A percentile compares a stretch with the other conserved stretches of the same genome.
phyloP scores from a whole-genome alignment of 1,140 invertebrate genomes.

The Zaprionus nigranus region DNA sequence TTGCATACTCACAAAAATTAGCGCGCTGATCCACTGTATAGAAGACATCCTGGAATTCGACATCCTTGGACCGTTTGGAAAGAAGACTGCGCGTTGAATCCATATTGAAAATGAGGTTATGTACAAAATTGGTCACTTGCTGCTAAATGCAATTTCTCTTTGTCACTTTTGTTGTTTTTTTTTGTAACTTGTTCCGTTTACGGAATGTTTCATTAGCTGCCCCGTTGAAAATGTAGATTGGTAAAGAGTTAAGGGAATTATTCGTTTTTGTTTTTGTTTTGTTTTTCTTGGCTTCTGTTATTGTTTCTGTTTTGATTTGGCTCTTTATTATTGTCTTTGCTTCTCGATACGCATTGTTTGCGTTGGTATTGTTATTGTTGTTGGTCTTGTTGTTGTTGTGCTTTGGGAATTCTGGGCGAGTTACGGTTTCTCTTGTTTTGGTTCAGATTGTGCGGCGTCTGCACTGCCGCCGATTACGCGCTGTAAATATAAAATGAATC shows the following conservation, averaged over 20 bases:
- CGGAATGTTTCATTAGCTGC: conserved; percentile 70
- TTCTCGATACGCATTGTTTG: conserved; percentile 37
- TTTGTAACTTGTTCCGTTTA: conserved; percentile 58
- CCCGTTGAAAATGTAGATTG: conserved; percentile 46
- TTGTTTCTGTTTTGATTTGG: conserved; percentile 34
- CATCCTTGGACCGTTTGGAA: conserved; percentile 76
- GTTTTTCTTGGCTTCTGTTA: conserved; percentile 21
- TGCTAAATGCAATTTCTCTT: conserved; percentile 49
- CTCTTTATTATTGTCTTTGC: conserved; percentile 40
- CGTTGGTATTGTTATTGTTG: conserved; percentile 42
- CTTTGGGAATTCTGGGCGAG: conserved; percentile 29
- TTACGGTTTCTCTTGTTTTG: conserved; percentile 36
- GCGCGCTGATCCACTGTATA: conserved; percentile 74
- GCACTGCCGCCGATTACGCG: conserved; percentile 53
- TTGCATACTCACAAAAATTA: conserved; percentile 69
- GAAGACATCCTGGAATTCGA: conserved; percentile 83
- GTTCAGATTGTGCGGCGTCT: conserved; percentile 33
- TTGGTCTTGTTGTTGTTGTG: conserved; percentile 47
- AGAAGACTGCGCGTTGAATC: conserved; percentile 63
- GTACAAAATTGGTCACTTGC: conserved; percentile 35
- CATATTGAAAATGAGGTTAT: conserved; percentile 50
- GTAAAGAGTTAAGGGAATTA: conserved; percentile 23
- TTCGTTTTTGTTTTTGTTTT: conserved; percentile 36
- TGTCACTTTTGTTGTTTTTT: conserved; percentile 35
- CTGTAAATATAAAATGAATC: conserved; percentile 75